Percentiles rank a stretch among this genome's conserved stretches.
phyloP scores from a whole-genome alignment of 2,113 vertebrate species.

The Romanogobio albipinnatus region DNA sequence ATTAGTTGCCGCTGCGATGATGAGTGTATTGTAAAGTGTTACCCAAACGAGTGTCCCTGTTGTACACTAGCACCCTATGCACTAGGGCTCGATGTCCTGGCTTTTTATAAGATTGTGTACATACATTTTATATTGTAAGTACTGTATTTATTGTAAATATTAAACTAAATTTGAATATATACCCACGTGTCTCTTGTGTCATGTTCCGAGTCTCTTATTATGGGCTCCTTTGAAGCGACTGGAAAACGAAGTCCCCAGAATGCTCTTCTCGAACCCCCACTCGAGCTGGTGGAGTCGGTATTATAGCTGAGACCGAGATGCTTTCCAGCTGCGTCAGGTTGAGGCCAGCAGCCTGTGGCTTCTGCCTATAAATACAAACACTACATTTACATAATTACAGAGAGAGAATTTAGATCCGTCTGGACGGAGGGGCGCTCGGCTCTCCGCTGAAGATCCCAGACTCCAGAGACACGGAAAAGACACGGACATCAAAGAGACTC shows the following conservation, averaged over 20 bases:
- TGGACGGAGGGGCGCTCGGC: conserved; percentile 77
- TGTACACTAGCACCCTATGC: conserved; percentile 80
- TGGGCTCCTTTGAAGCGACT: conserved; percentile 51
- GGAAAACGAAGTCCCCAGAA: conserved; percentile 49
- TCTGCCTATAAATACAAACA: conserved; percentile 94
- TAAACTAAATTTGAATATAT: conserved; percentile 78
- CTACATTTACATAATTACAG: conserved; percentile 86
- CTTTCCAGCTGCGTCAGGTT: conserved; percentile 83
- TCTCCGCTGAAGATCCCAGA: conserved; percentile 72
- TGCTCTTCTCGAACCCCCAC: conserved; percentile 63
- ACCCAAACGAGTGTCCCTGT: conserved; percentile 56
- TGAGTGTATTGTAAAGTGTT: background rate
- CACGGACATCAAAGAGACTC: conserved; percentile 71
- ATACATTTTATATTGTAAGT: conserved; percentile 89
- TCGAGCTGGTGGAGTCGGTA: conserved; percentile 60
- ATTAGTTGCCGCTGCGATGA: background rate
- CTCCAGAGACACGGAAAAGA: conserved; percentile 72
- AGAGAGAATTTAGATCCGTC: conserved; percentile 84
- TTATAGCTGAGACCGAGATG: conserved; percentile 80
- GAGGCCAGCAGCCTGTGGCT: conserved; percentile 85
- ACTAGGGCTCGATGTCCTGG: conserved; percentile 90
- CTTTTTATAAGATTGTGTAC: conserved; percentile 86
- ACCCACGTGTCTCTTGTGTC: background rate
- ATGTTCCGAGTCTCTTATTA: conserved; percentile 54
- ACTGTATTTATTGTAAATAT: conserved; percentile 91